phyloP scores from a whole-genome alignment of 2,797 vertebrate genomes.

The Gila robusta region DNA sequence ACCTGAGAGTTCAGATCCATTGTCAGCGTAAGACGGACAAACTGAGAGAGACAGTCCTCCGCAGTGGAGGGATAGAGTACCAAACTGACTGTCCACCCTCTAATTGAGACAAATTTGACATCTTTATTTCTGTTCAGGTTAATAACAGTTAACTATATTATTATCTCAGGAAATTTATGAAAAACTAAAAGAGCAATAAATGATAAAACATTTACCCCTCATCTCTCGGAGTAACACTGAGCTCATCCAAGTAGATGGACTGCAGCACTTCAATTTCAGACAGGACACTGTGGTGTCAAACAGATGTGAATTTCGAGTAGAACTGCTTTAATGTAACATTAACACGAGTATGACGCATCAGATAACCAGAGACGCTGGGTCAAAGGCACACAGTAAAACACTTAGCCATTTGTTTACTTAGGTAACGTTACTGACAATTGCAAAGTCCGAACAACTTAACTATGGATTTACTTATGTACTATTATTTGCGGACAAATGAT shows the following conservation, averaged over 20 bases:
- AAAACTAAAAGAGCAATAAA: background rate
- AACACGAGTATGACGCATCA: background rate
- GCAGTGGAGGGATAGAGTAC: slow-evolving; percentile 91
- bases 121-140: background rate
- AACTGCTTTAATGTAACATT: background rate
- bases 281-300: slow-evolving; percentile 70
- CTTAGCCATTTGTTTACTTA: slow-evolving; percentile 7
- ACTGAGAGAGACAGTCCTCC: slow-evolving; percentile 91
- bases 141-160: background rate
- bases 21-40: slow-evolving; percentile 88
- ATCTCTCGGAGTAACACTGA: slow-evolving; percentile 79
- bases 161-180: background rate
- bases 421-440: background rate
- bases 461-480: background rate
- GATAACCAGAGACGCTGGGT: background rate
- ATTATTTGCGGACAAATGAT: background rate
- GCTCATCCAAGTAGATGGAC: slow-evolving; percentile 94
- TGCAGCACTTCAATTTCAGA: slow-evolving; percentile 93
- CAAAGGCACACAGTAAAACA: background rate
- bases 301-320: background rate
- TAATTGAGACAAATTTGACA: slow-evolving; percentile 60
- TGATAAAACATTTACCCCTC: slow-evolving; percentile 77
- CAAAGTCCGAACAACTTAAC: background rate
- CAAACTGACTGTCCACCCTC: slow-evolving; percentile 87
- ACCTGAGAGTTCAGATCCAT: slow-evolving; percentile 87